Percentiles rank a stretch among this genome's conserved stretches.
phyloP scores from a whole-genome alignment of 2,113 vertebrate species.

The Xyliphius kryptos region DNA sequence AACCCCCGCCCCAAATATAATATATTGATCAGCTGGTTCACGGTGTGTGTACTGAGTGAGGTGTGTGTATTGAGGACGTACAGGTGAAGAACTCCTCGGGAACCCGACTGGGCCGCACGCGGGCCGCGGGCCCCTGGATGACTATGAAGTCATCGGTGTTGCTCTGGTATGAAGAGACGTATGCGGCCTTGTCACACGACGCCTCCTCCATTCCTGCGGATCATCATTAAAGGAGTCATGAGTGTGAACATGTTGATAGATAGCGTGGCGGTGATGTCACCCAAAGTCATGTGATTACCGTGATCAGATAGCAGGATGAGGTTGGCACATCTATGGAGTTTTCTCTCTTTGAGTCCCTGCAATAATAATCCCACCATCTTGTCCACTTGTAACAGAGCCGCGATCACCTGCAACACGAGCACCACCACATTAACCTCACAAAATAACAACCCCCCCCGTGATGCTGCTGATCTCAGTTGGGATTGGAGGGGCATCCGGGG shows the following conservation, averaged over 20 bases:
- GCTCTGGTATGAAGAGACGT: conserved; percentile 69
- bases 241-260: no score
- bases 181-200: conserved; percentile 65
- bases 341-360: conserved; percentile 78
- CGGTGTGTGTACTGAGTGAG: background rate
- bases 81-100: conserved; percentile 75
- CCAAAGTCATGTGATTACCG: conserved; percentile 61
- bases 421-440: no score
- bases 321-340: conserved; percentile 80
- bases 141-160: conserved; percentile 65
- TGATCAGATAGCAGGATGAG: conserved; percentile 86
- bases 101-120: conserved; percentile 69
- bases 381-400: conserved; percentile 73
- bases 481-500: no score
- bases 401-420: conserved; percentile 62
- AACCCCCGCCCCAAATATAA: no score
- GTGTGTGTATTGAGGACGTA: conserved; percentile 57
- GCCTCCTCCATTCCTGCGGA: conserved; percentile 85
- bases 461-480: no score
- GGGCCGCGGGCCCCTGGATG: conserved; percentile 77
- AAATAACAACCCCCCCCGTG: no score
- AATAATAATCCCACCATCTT: conserved; percentile 74
- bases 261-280: no score
- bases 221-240: background rate
- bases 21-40: no score